Evolutionary conservation across 2,113 vertebrate genomes (phyloP).

Genomic region (Panthera tigris): DNA sequence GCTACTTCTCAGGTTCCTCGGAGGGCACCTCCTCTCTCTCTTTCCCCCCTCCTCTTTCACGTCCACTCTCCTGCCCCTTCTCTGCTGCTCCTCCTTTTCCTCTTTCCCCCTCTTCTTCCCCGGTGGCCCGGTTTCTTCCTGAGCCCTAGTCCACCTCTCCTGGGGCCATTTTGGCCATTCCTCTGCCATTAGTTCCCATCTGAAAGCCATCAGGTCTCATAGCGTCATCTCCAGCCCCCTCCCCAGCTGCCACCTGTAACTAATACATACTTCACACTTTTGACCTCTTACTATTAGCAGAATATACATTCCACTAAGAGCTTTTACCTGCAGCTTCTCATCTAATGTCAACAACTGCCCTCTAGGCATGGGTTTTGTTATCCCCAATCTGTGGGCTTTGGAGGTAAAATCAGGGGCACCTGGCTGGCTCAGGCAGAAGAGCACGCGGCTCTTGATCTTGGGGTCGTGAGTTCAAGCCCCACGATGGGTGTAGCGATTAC

Average conservation of each 20-base stretch:
- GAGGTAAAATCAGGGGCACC: not conserved
- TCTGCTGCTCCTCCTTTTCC: not conserved
- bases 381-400: not conserved
- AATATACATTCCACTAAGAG: not conserved
- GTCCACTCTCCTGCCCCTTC: not conserved
- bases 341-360: not conserved
- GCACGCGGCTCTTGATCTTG: not conserved
- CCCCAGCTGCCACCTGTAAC: not conserved
- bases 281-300: not conserved
- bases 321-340: not conserved
- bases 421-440: not conserved
- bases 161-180: not conserved
- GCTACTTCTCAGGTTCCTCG: not conserved
- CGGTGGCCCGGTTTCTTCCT: not conserved
- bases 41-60: not conserved
- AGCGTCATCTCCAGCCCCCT: not conserved
- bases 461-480: not conserved
- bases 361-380: not conserved
- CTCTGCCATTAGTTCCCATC: not conserved
- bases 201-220: slow-evolving; percentile 7
- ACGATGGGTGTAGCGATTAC: not conserved
- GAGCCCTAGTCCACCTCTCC: not conserved
- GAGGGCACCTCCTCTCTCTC: not conserved
- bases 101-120: not conserved
- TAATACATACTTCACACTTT: not conserved